Base-by-base conservation (phyloP, 2,888 invertebrate species). In the Ectemnius cavifrons region DNA sequence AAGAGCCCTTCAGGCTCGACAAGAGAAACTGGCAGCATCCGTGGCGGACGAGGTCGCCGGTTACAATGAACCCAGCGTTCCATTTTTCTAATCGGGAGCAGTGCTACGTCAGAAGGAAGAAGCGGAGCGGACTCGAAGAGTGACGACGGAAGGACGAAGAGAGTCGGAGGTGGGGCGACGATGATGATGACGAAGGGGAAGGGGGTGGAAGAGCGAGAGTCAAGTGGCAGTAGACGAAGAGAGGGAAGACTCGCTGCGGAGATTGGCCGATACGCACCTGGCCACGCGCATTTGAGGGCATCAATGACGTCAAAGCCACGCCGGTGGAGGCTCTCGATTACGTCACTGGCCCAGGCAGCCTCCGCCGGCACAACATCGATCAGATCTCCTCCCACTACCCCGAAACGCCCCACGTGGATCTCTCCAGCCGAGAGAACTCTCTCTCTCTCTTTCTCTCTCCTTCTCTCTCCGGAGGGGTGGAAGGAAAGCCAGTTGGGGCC, bases 271-370 rank as follows among this genome's bases (percentile, higher is more conserved):
- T 79, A 83, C 84, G 82, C 82, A 81, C 80, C 84, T 86, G 82
- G 82, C 80, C 83, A 82, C 79, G 82, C 85, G 86, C 85, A 87
- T 88, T 88, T 88, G 88, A 87, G 87, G 88, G 88, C 88, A 88
- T 88, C 87, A 85, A 81, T 88, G 88, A 88, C 88, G 88, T 88
- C 88, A 88, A 84, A 82, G 80, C 84, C 79, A 80, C 85, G 85
- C 37, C 81, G 86, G 84, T 81, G 85, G 86, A 85, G 86, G 86
- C 85, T 86, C 79, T 77, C 76, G 83, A 78, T 85, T 87, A 86
- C 88, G 88, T 88, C 88, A 88, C 87, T 84, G 83, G 86, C 86
- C 86, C 85, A 84, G 86, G 84, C 79, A 75, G 77, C 82, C 72
- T 82, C 80, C 78, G 73, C 73, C 73, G 76, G 76, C 76, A 82